Percentiles rank a stretch among this genome's conserved stretches.
Conservation (phyloP, 2,797 vertebrate species). For the Enteromius radiatus region DNA sequence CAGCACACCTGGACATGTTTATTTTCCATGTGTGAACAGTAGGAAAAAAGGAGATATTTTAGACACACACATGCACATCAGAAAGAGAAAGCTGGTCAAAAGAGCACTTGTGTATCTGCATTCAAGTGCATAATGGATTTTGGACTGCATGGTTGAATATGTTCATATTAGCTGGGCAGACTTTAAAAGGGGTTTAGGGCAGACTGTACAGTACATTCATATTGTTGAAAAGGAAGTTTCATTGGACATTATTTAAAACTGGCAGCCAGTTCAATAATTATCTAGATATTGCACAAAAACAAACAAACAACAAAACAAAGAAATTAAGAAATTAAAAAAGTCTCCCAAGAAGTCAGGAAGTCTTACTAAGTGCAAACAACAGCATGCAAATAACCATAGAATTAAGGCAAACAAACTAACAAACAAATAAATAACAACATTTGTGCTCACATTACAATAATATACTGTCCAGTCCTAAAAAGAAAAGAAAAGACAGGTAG, state of each 20-base stretch:
- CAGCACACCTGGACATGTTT: slow-evolving; percentile 29
- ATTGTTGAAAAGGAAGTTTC: not conserved
- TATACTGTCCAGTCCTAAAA: not conserved
- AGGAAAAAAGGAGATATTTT: not conserved
- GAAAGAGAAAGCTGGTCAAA: not conserved
- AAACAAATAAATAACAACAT: not conserved
- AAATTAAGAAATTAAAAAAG: not conserved
- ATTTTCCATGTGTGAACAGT: not conserved
- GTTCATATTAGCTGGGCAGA: slow-evolving; percentile 7
- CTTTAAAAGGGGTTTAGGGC: slow-evolving; percentile 5
- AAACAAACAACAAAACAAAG: not conserved
- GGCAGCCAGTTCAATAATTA: not conserved
- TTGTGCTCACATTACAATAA: not conserved
- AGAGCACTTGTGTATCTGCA: not conserved
- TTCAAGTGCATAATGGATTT: slow-evolving; percentile 14
- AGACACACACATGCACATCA: not conserved
- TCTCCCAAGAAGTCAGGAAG: not conserved
- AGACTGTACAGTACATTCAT: not conserved
- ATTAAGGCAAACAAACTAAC: not conserved
- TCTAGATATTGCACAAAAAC: not conserved
- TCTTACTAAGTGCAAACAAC: not conserved
- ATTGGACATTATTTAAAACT: not conserved
- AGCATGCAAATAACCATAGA: not conserved
- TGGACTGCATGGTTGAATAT: slow-evolving; percentile 17
- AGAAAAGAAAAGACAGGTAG: not conserved